A percentile compares a stretch with the other conserved stretches of the same genome.
These are phyloP conservation scores for Panagrolaimus sp. DNA, from an alignment of 1,140 invertebrate genomes.

Conservation along the genomic window DNA sequence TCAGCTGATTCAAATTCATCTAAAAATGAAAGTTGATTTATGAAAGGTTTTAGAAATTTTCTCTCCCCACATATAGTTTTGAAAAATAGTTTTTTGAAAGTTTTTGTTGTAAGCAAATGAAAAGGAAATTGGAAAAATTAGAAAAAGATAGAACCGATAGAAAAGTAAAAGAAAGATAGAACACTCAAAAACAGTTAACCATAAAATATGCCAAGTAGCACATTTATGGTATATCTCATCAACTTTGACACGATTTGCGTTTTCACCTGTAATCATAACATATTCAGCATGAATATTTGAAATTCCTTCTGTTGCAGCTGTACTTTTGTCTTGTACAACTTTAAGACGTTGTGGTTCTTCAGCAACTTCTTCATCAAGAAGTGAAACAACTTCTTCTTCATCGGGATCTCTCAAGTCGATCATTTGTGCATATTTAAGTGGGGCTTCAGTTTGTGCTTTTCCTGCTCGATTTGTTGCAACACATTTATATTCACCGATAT, in stretches of 20 bases:
- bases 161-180: background rate
- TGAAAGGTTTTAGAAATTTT: background rate
- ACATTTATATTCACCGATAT: slow-evolving; percentile 47
- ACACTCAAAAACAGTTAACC: background rate
- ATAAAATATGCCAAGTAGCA: too few relatives aligned
- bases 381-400: background rate
- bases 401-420: background rate
- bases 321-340: background rate
- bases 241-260: too few relatives aligned
- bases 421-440: slow-evolving; percentile 35
- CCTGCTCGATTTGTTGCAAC: slow-evolving; percentile 33
- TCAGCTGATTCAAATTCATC: slow-evolving; percentile 20
- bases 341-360: background rate
- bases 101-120: background rate
- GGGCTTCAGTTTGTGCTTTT: slow-evolving; percentile 37
- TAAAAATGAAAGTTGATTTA: slow-evolving; percentile 22
- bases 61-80: background rate
- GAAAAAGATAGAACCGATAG: slow-evolving; percentile 7
- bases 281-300: slow-evolving; percentile 10
- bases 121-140: background rate
- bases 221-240: too few relatives aligned
- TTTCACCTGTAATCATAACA: slow-evolving; percentile 5
- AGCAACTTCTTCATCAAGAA: background rate
- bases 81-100: background rate
- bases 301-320: background rate